These are phyloP conservation scores for Triplophysa dalaica DNA, from an alignment of 2,113 vertebrate species.

Conservation along the genomic window DNA sequence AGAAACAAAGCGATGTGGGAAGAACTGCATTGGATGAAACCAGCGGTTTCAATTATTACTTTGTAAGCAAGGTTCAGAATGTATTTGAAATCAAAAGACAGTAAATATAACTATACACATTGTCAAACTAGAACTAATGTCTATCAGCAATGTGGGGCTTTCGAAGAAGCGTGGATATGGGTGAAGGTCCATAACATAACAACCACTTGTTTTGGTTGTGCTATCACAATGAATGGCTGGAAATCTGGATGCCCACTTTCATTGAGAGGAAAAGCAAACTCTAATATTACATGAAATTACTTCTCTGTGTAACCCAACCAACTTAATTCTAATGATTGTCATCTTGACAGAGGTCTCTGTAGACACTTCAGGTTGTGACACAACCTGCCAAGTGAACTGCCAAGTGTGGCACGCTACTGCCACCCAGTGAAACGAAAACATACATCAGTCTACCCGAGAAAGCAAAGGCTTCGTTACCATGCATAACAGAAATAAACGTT, in stretches of 20 bases:
- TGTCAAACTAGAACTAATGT: not conserved
- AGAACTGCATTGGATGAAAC: not conserved
- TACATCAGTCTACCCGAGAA: not conserved
- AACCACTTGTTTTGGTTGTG: slow-evolving; percentile 16
- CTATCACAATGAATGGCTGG: not conserved
- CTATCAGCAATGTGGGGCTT: not conserved
- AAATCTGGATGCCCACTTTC: slow-evolving; percentile 11
- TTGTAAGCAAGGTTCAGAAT: too few species aligned
- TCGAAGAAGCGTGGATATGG: not conserved
- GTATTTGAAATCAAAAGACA: too few species aligned
- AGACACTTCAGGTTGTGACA: slow-evolving; percentile 65
- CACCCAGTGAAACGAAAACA: slow-evolving; percentile 59
- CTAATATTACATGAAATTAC: slow-evolving; percentile 40
- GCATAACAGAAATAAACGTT: not conserved
- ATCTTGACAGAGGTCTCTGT: slow-evolving; percentile 67
- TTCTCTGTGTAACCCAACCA: slow-evolving; percentile 39
- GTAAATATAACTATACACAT: not conserved
- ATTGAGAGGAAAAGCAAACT: slow-evolving; percentile 27
- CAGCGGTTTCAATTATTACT: too few species aligned
- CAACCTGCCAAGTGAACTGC: not conserved
- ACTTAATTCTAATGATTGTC: slow-evolving; percentile 66
- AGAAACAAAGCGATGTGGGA: too few species aligned
- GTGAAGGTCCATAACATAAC: not conserved
- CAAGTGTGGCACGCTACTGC: slow-evolving; percentile 66
- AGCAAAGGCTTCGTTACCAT: not conserved